These are phyloP conservation scores for Sesia bembeciformis DNA, from an alignment of 2,888 invertebrate species.

Conservation along the genomic window DNA sequence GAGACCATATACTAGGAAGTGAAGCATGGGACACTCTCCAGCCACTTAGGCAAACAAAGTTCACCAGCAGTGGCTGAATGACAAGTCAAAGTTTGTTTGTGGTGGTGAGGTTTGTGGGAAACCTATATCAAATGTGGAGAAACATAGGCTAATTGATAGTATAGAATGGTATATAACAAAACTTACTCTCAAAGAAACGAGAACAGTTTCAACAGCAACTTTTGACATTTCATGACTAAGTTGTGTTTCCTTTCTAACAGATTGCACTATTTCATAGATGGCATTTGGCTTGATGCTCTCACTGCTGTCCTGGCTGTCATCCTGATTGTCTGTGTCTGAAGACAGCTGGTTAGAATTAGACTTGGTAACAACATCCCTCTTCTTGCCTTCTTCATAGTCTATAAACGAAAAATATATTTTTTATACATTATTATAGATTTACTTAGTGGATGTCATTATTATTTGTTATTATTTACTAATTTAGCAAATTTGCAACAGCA, in stretches of 20 bases:
- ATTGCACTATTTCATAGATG: constrained; percentile 85
- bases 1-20: no score
- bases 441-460: no score
- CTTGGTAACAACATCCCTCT: constrained; percentile 25
- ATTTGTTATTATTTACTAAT: no score
- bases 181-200: constrained; percentile 64
- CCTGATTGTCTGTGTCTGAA: constrained; percentile 63
- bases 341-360: constrained; percentile 48
- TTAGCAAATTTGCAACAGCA: no score
- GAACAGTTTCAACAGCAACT: constrained; percentile 87
- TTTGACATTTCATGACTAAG: constrained; percentile 90
- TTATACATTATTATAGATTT: no score
- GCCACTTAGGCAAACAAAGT: no score
- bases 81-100: no score
- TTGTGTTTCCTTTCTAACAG: constrained; percentile 87
- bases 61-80: no score
- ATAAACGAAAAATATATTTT: not conserved
- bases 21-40: no score
- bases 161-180: not conserved
- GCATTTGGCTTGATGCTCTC: constrained; percentile 68
- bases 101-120: no score
- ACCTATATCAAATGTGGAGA: not conserved
- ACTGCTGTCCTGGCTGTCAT: constrained; percentile 65
- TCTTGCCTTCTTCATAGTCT: constrained; percentile 34
- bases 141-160: not conserved